phyloP scores from a whole-genome alignment of 2,797 vertebrate species.

The Sciurus carolinensis region DNA sequence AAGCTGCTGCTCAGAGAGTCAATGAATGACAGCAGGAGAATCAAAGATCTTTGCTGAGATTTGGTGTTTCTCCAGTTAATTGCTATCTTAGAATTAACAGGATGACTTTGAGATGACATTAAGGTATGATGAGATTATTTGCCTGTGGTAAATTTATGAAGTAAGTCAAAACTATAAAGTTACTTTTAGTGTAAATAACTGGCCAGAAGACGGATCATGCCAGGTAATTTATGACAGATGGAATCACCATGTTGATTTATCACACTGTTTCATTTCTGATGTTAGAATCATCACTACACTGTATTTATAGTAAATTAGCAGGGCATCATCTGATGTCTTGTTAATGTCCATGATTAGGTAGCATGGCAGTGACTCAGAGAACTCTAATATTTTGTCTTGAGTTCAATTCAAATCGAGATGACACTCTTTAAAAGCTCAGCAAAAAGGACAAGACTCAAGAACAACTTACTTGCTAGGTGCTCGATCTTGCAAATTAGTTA shows the following conservation, averaged over 20 bases:
- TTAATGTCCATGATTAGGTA: constrained; percentile 3
- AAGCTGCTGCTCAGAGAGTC: not conserved
- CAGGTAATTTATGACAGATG: constrained; percentile 63
- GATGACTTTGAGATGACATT: constrained; percentile 47
- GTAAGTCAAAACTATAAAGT: constrained; percentile 62
- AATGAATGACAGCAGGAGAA: not conserved
- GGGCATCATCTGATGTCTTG: not conserved
- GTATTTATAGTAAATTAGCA: constrained; percentile 73
- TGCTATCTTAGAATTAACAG: not conserved
- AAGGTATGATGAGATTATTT: constrained; percentile 53
- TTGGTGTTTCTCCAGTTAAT: not conserved
- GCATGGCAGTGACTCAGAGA: constrained; percentile 1
- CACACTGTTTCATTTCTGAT: constrained; percentile 51
- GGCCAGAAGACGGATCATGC: constrained; percentile 1
- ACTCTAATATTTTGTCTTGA: not conserved
- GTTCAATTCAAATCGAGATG: constrained; percentile 29
- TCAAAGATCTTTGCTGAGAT: not conserved
- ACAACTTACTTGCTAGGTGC: constrained; percentile 96
- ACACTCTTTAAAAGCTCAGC: not conserved
- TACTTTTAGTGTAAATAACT: constrained; percentile 52
- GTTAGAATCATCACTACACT: constrained; percentile 20
- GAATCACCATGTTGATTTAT: constrained; percentile 74
- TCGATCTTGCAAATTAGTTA: constrained; percentile 98
- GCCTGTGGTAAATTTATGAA: constrained; percentile 58
- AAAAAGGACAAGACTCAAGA: not conserved